A percentile compares a stretch with the other conserved stretches of the same genome.
These are phyloP conservation scores for Azemiops feae DNA, from an alignment of 2,113 vertebrate species.

Conservation along the genomic window DNA sequence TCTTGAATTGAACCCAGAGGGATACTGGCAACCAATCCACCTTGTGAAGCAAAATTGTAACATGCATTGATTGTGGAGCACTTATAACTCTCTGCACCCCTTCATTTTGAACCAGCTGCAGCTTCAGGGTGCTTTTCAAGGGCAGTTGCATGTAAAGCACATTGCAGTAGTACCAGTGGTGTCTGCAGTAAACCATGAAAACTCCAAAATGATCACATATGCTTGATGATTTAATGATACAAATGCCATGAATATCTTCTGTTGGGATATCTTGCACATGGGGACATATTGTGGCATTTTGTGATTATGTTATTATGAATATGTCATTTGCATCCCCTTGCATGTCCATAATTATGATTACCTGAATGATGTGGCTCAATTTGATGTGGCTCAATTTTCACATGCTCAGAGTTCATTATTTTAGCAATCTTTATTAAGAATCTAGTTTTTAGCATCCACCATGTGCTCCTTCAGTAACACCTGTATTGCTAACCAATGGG, in stretches of 20 bases:
- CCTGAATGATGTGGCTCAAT: not conserved
- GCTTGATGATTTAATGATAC: not conserved
- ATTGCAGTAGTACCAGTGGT: not conserved
- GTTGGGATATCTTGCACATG: not conserved
- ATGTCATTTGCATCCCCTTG: not conserved
- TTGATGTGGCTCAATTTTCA: conserved; percentile 8
- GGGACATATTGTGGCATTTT: not conserved
- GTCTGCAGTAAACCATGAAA: not conserved
- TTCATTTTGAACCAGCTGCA: not conserved
- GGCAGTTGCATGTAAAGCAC: not conserved
- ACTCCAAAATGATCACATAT: not conserved
- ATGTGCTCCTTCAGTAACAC: not conserved
- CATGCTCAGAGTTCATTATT: not conserved
- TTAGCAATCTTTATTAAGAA: conserved; percentile 40
- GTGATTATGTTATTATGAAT: not conserved
- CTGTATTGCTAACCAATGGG: conserved; percentile 44
- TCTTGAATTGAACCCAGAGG: not conserved
- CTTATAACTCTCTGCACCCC: not conserved
- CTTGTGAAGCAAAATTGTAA: not conserved
- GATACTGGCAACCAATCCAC: not conserved
- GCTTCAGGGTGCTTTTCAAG: not conserved
- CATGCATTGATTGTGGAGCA: not conserved
- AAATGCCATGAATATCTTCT: not conserved
- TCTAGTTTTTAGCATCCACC: conserved; percentile 29
- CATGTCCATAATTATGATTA: conserved; percentile 8